Conservation (phyloP, 2,113 vertebrate genomes). For the Epinephelus fuscoguttatus region DNA sequence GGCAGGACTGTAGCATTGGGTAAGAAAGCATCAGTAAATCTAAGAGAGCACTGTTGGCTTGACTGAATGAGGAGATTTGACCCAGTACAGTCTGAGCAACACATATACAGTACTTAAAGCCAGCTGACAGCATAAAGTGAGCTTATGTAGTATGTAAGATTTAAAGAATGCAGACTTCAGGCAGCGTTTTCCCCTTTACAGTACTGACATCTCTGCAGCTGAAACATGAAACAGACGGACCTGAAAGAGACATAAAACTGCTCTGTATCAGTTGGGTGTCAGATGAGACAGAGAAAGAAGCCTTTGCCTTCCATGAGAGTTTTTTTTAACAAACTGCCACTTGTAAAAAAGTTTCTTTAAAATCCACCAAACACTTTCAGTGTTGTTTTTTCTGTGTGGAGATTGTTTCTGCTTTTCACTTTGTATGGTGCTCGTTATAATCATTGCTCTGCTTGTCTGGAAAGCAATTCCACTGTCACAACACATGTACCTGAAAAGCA, state of each 20-base stretch:
- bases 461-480: slow-evolving; percentile 5
- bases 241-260: slow-evolving; percentile 31
- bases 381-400: slow-evolving; percentile 5
- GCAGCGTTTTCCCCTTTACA: slow-evolving; percentile 2
- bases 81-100: background rate
- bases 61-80: background rate
- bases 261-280: background rate
- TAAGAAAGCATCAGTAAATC: background rate
- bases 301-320: background rate
- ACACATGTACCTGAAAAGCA: background rate
- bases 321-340: background rate
- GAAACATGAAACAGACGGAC: slow-evolving; percentile 43
- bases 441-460: slow-evolving; percentile 18
- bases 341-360: slow-evolving; percentile 5
- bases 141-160: slow-evolving; percentile 5
- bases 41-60: background rate
- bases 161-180: background rate
- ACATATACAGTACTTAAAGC: background rate
- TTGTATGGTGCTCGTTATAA: background rate
- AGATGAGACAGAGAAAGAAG: slow-evolving; percentile 11
- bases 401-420: background rate
- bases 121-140: background rate
- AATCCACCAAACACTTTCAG: slow-evolving; percentile 9
- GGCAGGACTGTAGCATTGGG: background rate
- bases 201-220: slow-evolving; percentile 26